phyloP scores from a whole-genome alignment of 2,113 vertebrate species.

The Zosterops pallidus region DNA sequence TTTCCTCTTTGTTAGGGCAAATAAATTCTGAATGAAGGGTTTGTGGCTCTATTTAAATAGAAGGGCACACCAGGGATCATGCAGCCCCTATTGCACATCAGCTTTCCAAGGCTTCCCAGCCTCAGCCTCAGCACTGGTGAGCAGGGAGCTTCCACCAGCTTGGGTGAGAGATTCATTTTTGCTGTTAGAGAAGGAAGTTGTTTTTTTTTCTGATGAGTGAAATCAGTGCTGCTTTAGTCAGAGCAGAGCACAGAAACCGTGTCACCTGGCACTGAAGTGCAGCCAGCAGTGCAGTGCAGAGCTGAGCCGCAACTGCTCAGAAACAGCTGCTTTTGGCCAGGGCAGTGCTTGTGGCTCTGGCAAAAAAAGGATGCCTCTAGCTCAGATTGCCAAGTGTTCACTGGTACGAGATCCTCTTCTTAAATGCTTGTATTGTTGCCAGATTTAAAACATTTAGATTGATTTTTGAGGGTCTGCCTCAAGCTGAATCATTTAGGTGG shows the following conservation, averaged over 20 bases:
- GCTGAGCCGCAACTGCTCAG: neutral
- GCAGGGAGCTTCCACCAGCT: neutral
- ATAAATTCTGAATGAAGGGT: neutral
- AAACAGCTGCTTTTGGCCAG: neutral
- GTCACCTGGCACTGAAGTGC: neutral
- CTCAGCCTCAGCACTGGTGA: neutral
- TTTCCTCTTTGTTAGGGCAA: neutral
- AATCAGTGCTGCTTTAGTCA: neutral
- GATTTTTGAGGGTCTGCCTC: slow-evolving; percentile 4
- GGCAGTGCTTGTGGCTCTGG: neutral
- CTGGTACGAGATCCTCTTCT: neutral
- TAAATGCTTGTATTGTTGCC: slow-evolving; percentile 1
- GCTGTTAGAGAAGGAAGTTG: neutral
- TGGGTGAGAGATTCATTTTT: neutral
- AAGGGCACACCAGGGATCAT: neutral
- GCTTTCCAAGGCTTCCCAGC: neutral
- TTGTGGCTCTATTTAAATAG: neutral
- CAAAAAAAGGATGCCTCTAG: neutral
- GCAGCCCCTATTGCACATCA: neutral
- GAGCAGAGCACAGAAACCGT: neutral
- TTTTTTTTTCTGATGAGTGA: neutral
- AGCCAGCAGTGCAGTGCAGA: neutral
- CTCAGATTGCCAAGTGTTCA: neutral
- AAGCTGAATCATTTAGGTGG: neutral
- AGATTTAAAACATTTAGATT: neutral